Evolutionary conservation across 2,797 vertebrate genomes (phyloP), one percentile per base, ranked within the genome.

Genomic region (Agapornis canus): DNA sequence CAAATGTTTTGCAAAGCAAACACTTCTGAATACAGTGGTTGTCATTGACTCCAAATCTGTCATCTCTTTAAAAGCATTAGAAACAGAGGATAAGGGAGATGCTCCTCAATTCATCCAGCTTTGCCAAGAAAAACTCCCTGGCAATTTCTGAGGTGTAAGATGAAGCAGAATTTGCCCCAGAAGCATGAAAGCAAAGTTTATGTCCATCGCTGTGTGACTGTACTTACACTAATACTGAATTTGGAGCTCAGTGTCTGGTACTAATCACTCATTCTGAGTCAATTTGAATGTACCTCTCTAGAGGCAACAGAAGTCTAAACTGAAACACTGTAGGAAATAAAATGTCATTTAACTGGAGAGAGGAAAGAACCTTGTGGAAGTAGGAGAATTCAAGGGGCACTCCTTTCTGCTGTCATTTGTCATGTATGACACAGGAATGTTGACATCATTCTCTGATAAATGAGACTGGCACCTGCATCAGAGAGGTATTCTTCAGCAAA

Each of bases 391-490:
- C 68, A 84, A 81, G 82, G 92, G 90, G 92, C 90, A 94, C 86
- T 95, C 86, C 92, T 92, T 95, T 94, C 86, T 96, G 90, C 85
- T 94, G 90, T 84, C 94, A 95, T 97, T 97, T 96, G 94, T 97
- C 97, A 95, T 75, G 66, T 95, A 91, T 97, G 96, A 97, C 94
- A 95, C 94, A 94, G 91, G 97, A 97, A 96, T 96, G 94, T 94
- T 97, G 96, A 97, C 93, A 96, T 96, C 95, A 96, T 89, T 78
- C 82, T 91, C 94, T 94, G 93, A 96, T 94, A 97, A 97, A 97
- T 97, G 93, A 93, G 90, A 97, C 87, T 93, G 93, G 94, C 97
- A 97, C 95, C 94, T 97, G 96, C 90, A 96, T 91, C 90, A 91
- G 94, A 96, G 90, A 77, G 79, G 86, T 91, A 92, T 90, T 94